Percentiles rank a stretch among this genome's conserved stretches.
Evolutionary conservation across 2,113 vertebrate species (phyloP).

Genomic region (Corythaeola cristata): DNA sequence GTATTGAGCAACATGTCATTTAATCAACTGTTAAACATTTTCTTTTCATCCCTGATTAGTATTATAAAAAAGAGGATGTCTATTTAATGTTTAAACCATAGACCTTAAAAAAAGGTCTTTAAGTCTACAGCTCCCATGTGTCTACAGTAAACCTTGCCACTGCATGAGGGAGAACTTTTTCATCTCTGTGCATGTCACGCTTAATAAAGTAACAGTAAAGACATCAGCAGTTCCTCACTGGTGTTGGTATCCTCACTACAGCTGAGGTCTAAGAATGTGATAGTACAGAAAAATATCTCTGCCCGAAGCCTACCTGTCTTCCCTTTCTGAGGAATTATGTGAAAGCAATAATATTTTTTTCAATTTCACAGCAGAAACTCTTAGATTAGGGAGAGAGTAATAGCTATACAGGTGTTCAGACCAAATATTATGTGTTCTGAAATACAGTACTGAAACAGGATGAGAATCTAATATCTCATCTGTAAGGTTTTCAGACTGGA

Average conservation of each 20-base stretch:
- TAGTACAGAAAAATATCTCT: not conserved
- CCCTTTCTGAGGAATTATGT: not conserved
- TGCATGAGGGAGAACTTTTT: not conserved
- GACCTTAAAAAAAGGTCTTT: not conserved
- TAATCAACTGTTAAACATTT: not conserved
- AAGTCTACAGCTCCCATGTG: accelerated
- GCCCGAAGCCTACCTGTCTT: not conserved
- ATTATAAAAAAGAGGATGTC: not conserved
- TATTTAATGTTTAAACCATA: conserved; percentile 30
- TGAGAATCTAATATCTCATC: not conserved
- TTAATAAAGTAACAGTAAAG: not conserved
- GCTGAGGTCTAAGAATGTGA: not conserved
- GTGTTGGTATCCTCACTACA: not conserved
- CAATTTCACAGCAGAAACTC: not conserved
- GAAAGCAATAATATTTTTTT: not conserved
- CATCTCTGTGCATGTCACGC: not conserved
- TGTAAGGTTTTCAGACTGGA: not conserved
- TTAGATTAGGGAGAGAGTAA: not conserved
- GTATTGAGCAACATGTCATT: conserved; percentile 6
- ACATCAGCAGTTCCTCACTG: not conserved
- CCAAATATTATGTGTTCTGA: not conserved
- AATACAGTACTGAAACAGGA: not conserved
- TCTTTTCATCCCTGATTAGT: not conserved
- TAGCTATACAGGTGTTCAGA: not conserved
- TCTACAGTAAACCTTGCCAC: not conserved